Evolutionary conservation across 92 coral and sea anemone species (phyloP).

Genomic region (Epizoanthus scotinus): DNA sequence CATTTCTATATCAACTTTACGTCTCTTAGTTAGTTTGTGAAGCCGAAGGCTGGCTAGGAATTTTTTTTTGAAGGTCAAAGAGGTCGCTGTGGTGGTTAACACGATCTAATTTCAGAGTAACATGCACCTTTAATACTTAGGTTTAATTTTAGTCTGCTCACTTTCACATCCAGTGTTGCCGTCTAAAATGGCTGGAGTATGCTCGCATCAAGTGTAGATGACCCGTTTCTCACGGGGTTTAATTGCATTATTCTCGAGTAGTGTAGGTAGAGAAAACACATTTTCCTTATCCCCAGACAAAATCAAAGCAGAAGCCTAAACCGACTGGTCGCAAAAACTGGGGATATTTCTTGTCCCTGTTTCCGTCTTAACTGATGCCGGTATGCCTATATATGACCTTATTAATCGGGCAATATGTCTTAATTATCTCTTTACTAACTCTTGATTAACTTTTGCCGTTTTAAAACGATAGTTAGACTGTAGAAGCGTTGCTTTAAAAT

Average conservation of each 20-base stretch:
- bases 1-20: no score
- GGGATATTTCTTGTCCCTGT: background rate
- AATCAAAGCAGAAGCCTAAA: background rate
- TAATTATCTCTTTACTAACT: no score
- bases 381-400: no score
- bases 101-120: background rate
- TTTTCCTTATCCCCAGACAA: background rate
- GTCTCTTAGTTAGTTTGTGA: no score
- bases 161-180: background rate
- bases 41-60: no score
- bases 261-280: background rate
- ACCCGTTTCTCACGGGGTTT: no score
- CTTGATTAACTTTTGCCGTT: no score
- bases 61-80: conserved; percentile 9
- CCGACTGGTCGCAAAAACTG: background rate
- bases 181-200: background rate
- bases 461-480: no score
- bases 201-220: no score
- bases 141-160: background rate
- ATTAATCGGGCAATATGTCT: no score
- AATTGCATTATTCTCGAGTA: no score
- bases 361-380: background rate
- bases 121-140: background rate
- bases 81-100: background rate
- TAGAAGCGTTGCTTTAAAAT: no score